These are phyloP conservation scores for Sphaerophoria taeniata DNA, from an alignment of 2,888 invertebrate genomes.

Conservation along the genomic window DNA sequence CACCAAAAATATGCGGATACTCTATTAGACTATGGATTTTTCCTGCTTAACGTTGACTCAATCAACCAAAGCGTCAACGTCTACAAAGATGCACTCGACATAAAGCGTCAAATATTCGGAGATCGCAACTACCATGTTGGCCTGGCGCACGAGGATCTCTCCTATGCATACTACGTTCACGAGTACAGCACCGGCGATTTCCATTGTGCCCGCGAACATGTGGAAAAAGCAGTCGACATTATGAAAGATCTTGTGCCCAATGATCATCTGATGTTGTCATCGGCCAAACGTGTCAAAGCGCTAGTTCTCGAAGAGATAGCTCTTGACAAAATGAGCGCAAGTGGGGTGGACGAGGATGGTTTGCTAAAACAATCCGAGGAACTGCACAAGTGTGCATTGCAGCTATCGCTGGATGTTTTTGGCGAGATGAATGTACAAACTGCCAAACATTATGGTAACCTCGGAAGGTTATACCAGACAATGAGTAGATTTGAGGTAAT, in stretches of 20 bases:
- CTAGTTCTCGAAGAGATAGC: slow-evolving; percentile 97
- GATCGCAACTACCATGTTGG: slow-evolving; percentile 94
- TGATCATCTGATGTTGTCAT: slow-evolving; percentile 93
- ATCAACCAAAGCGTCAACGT: slow-evolving; percentile 92
- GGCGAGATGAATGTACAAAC: slow-evolving; percentile 97
- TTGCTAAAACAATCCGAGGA: slow-evolving; percentile 91
- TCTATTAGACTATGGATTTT: slow-evolving; percentile 95
- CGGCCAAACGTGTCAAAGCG: slow-evolving; percentile 95
- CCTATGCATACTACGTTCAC: slow-evolving; percentile 95
- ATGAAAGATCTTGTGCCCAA: slow-evolving; percentile 91
- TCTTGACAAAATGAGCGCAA: slow-evolving; percentile 87
- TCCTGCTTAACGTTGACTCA: slow-evolving; percentile 93
- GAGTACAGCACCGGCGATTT: slow-evolving; percentile 96
- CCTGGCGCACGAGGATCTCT: slow-evolving; percentile 94
- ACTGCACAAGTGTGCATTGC: slow-evolving; percentile 92
- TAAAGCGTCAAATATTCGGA: slow-evolving; percentile 91
- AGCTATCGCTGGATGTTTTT: slow-evolving; percentile 91
- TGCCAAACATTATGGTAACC: slow-evolving; percentile 97
- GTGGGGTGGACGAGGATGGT: slow-evolving; percentile 84
- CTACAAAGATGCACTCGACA: slow-evolving; percentile 90
- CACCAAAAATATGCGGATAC: slow-evolving; percentile 94
- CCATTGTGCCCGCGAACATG: slow-evolving; percentile 91
- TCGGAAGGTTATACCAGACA: slow-evolving; percentile 96
- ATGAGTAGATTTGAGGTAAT: slow-evolving; percentile 92
- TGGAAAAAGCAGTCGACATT: slow-evolving; percentile 91